Percentiles rank a stretch among this genome's conserved stretches.
Evolutionary conservation across 23 tunicate genomes (phyloP).

Genomic region (Ciona savignyi): DNA sequence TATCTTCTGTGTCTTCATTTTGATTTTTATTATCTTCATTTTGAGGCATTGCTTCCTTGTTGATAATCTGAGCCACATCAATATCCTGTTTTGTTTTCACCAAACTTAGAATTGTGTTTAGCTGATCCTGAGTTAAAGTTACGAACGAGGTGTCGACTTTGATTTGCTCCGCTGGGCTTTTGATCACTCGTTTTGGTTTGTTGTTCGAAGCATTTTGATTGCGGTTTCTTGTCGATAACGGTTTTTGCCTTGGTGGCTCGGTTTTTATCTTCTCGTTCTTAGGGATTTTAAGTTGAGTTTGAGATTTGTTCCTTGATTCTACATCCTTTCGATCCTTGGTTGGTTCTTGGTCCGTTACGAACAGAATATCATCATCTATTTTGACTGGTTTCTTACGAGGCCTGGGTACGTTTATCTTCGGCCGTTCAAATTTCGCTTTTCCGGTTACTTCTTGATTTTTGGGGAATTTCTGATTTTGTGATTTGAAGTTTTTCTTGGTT

Average conservation of each 20-base stretch:
- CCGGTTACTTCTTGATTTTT: not conserved
- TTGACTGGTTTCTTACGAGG: not conserved
- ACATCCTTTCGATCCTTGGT: not conserved
- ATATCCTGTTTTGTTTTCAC: conserved; percentile 81
- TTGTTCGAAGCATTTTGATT: conserved; percentile 3
- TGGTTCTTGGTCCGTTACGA: conserved; percentile 8
- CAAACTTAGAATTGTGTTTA: conserved; percentile 60
- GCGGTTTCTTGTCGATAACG: not conserved
- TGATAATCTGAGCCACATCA: conserved; percentile 40
- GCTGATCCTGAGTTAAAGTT: conserved; percentile 84
- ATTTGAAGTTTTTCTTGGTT: not conserved
- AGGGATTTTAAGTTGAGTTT: not conserved
- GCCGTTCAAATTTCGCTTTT: not conserved
- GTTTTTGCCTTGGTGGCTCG: conserved; percentile 14
- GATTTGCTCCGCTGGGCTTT: not conserved
- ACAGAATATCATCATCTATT: conserved; percentile 7
- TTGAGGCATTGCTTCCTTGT: conserved; percentile 8
- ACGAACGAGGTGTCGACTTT: conserved; percentile 56
- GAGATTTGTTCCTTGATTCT: not conserved
- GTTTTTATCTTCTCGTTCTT: conserved; percentile 5
- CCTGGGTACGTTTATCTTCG: not conserved
- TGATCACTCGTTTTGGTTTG: conserved; percentile 3
- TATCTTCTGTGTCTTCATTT: conserved; percentile 2
- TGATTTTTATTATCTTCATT: conserved; percentile 25
- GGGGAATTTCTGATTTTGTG: not conserved